A percentile compares a stretch with the other conserved stretches of the same genome.
These are phyloP conservation scores for Megaustenia siamemsis DNA, from an alignment of 2,888 invertebrate species.

Conservation along the genomic window DNA sequence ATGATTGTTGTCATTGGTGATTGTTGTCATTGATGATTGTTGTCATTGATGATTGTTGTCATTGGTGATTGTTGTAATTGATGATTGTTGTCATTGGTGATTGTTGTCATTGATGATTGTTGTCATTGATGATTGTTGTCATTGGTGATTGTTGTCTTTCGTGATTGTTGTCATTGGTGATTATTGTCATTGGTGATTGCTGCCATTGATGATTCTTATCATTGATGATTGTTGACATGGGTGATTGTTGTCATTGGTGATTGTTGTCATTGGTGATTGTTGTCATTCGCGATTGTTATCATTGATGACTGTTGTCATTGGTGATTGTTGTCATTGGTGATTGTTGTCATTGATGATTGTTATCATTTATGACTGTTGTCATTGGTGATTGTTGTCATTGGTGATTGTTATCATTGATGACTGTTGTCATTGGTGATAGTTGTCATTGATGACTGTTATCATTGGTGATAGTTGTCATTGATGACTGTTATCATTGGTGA, in stretches of 20 bases:
- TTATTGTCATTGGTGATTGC: background rate
- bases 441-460: no score
- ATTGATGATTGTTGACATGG: background rate
- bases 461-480: no score
- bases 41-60: background rate
- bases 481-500: no score
- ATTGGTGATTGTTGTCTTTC: background rate
- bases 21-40: no score
- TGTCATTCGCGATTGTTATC: background rate
- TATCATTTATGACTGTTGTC: background rate
- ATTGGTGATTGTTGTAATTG: background rate
- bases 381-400: background rate
- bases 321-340: no score
- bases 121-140: background rate
- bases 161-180: background rate
- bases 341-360: no score
- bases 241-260: background rate
- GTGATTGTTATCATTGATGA: no score
- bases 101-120: no score
- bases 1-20: background rate
- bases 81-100: background rate
- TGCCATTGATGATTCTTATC: no score
- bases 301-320: no score
- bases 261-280: background rate
- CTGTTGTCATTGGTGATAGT: no score